Evolutionary conservation across 2,888 invertebrate genomes (phyloP).

Genomic region (Prosopocoilus inquinatus): DNA sequence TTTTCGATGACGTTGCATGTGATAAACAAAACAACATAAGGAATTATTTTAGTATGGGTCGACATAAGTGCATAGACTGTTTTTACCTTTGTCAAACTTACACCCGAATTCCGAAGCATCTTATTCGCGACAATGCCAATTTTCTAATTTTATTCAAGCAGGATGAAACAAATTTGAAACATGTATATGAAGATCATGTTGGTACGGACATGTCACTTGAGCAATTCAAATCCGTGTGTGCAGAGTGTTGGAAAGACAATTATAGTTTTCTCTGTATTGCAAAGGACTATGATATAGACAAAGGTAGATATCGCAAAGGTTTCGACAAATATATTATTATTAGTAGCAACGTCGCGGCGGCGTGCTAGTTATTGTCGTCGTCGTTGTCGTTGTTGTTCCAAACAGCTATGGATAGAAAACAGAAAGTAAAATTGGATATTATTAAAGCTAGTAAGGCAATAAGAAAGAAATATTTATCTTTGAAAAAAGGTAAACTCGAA

Average conservation of each 20-base stretch:
- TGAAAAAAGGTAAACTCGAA: conserved; percentile 2
- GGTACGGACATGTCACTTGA: conserved; percentile 30
- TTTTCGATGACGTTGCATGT: conserved; percentile 45
- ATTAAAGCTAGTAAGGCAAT: too few species aligned
- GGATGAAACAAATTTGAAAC: conserved; percentile 40
- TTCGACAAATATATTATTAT: too few species aligned
- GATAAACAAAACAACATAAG: too few species aligned
- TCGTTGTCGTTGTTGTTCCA: too few species aligned
- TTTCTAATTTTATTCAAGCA: conserved; percentile 42
- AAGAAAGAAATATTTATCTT: conserved; percentile 5
- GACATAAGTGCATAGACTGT: too few species aligned
- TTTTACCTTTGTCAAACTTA: too few species aligned
- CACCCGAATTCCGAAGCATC: conserved; percentile 41
- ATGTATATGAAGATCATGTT: conserved; percentile 33
- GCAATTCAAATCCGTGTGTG: conserved; percentile 30
- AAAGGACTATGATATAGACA: conserved; percentile 27
- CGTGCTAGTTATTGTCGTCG: too few species aligned
- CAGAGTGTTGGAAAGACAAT: conserved; percentile 36
- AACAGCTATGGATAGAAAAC: conserved; percentile 13
- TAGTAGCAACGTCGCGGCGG: too few species aligned
- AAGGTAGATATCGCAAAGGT: conserved; percentile 1
- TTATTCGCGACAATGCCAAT: conserved; percentile 43
- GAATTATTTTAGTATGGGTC: too few species aligned
- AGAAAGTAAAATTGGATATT: neutral
- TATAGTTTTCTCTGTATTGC: conserved; percentile 35